These are phyloP conservation scores for Ceratosolen fusciceps DNA, from an alignment of 1,140 invertebrate species.

Conservation along the genomic window DNA sequence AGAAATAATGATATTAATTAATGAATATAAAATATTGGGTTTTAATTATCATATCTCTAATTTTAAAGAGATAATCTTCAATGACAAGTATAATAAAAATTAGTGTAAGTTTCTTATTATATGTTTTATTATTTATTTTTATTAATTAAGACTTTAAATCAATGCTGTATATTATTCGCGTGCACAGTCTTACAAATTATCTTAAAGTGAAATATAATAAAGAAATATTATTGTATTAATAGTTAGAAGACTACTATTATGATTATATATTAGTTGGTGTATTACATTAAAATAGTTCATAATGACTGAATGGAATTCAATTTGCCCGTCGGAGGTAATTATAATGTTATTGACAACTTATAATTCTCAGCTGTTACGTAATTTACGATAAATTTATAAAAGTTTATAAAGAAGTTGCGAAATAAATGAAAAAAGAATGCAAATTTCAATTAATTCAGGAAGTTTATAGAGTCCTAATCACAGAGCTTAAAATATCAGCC, in stretches of 20 bases:
- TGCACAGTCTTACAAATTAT: too few relatives aligned
- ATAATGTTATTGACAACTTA: slow-evolving; percentile 17
- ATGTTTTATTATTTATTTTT: too few relatives aligned
- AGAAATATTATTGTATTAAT: not conserved
- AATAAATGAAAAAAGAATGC: slow-evolving; percentile 5
- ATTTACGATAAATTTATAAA: slow-evolving; percentile 5
- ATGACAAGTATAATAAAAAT: too few relatives aligned
- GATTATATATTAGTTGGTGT: not conserved
- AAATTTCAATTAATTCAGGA: slow-evolving; percentile 44
- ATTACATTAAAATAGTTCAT: not conserved
- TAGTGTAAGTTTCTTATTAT: too few relatives aligned
- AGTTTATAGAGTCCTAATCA: slow-evolving; percentile 42
- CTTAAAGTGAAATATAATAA: not conserved
- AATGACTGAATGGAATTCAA: not conserved
- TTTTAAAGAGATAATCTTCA: too few relatives aligned
- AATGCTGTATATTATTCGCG: too few relatives aligned
- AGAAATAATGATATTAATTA: too few relatives aligned
- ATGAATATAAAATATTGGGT: too few relatives aligned
- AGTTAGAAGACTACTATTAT: not conserved
- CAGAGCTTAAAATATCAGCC: slow-evolving; percentile 25
- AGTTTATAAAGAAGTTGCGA: not conserved
- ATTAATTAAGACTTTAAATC: too few relatives aligned
- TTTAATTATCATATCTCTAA: too few relatives aligned
- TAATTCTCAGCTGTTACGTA: slow-evolving; percentile 37
- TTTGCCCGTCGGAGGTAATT: not conserved